phyloP scores from a whole-genome alignment of 2,113 vertebrate genomes.

The Chionomys nivalis region DNA sequence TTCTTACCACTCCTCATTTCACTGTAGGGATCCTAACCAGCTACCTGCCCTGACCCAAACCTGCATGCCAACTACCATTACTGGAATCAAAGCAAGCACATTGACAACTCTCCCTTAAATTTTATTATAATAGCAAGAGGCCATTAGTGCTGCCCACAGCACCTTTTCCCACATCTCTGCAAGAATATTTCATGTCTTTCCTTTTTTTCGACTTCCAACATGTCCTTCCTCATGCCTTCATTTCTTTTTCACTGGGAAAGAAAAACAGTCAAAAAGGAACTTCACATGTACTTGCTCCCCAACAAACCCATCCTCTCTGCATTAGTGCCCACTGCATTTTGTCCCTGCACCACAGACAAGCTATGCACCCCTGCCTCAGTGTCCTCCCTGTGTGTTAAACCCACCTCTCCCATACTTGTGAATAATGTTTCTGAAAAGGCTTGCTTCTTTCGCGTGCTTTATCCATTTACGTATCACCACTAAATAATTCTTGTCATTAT shows the following conservation, averaged over 20 bases:
- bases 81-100: not conserved
- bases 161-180: not conserved
- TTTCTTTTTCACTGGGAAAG: not conserved
- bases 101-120: slow-evolving; percentile 14
- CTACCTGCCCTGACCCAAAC: not conserved
- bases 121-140: not conserved
- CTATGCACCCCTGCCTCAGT: not conserved
- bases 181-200: not conserved
- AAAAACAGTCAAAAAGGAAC: slow-evolving; percentile 28
- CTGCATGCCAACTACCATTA: not conserved
- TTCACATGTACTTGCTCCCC: not conserved
- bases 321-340: not conserved
- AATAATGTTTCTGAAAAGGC: not conserved
- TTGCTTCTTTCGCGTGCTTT: not conserved
- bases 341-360: not conserved
- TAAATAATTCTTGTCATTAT: not conserved
- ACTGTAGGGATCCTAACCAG: not conserved
- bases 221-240: not conserved
- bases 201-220: not conserved
- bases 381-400: not conserved
- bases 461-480: not conserved
- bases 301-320: slow-evolving; percentile 28
- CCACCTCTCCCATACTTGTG: not conserved
- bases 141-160: not conserved
- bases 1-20: not conserved